Evolutionary conservation across 2,888 invertebrate genomes (phyloP).

Genomic region (Limnephilus auricula): DNA sequence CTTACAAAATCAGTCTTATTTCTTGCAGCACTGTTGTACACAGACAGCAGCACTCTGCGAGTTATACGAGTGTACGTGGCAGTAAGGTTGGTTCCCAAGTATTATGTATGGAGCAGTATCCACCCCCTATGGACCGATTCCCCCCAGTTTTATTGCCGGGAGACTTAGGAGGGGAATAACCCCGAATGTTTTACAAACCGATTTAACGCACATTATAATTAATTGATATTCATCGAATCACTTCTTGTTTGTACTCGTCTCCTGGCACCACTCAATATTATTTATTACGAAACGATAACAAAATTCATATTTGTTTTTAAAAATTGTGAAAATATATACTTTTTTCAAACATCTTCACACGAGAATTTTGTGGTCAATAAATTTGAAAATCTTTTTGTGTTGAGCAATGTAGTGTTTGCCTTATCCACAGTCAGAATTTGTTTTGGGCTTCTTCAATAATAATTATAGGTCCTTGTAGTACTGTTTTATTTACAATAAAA

Average conservation of each 20-base stretch:
- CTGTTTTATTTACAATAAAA: too few species aligned
- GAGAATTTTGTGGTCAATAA: too few species aligned
- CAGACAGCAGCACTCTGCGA: not conserved
- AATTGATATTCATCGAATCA: slow-evolving; percentile 43
- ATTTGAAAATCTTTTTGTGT: too few species aligned
- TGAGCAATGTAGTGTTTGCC: too few species aligned
- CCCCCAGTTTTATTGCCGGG: slow-evolving; percentile 42
- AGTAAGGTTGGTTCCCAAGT: not conserved
- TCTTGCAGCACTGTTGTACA: not conserved
- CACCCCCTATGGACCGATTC: slow-evolving; percentile 22
- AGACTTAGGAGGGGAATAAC: slow-evolving; percentile 30
- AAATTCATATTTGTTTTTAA: not conserved
- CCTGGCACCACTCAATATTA: not conserved
- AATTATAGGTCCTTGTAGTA: too few species aligned
- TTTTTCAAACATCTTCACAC: too few species aligned
- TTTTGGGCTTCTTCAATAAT: too few species aligned
- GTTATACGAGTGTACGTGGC: not conserved
- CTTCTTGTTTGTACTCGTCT: not conserved
- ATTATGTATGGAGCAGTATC: not conserved
- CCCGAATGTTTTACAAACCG: slow-evolving; percentile 46
- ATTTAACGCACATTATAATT: slow-evolving; percentile 45
- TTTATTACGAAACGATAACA: not conserved
- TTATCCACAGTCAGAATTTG: too few species aligned
- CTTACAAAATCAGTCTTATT: not conserved
- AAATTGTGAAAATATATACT: not conserved